A percentile compares a stretch with the other conserved stretches of the same genome.
These are phyloP conservation scores for Aratinga solstitialis DNA, from an alignment of 2,797 vertebrate species.

Conservation along the genomic window DNA sequence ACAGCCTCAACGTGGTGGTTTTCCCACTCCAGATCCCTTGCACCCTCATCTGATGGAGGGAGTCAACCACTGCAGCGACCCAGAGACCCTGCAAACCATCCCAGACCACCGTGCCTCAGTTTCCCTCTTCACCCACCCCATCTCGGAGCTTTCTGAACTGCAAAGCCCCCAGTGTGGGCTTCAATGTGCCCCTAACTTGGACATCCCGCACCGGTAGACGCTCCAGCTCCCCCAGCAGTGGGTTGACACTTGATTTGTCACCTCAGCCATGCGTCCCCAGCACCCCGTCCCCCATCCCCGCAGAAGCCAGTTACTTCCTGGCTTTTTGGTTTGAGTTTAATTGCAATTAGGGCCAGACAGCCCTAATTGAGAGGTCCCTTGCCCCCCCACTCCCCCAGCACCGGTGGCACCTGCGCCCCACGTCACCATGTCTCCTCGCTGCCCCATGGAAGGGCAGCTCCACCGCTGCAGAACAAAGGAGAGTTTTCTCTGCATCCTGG, in stretches of 20 bases:
- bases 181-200: background rate
- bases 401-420: fast-evolving
- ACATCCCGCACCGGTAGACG: background rate
- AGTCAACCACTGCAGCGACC: no score
- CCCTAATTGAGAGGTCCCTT: fast-evolving
- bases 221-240: fast-evolving
- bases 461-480: background rate
- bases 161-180: fast-evolving
- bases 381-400: background rate
- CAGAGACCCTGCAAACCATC: background rate
- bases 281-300: fast-evolving
- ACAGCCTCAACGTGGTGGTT: background rate
- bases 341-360: background rate
- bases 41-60: no score
- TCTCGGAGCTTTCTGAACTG: background rate
- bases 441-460: fast-evolving
- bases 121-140: background rate
- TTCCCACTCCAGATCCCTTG: background rate
- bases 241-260: background rate
- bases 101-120: fast-evolving
- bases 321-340: background rate
- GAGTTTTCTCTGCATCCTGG: fast-evolving
- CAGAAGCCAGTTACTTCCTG: no score
- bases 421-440: fast-evolving
- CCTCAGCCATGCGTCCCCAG: background rate